These are phyloP conservation scores for Clostera curtula DNA, from an alignment of 2,888 invertebrate genomes.

Conservation along the genomic window DNA sequence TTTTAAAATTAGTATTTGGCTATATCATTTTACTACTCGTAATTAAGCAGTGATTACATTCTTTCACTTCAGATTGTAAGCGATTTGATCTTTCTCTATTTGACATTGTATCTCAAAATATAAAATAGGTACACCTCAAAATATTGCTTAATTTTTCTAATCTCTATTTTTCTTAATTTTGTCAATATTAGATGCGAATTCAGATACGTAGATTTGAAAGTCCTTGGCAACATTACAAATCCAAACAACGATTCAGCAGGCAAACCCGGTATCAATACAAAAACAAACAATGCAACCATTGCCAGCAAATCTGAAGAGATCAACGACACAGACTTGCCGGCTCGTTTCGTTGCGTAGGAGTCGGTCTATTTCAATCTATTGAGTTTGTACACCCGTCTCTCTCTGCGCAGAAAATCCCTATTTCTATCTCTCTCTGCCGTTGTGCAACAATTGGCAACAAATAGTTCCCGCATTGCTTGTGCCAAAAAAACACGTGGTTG, in stretches of 20 bases:
- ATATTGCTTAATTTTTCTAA: too few species aligned
- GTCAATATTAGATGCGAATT: slow-evolving; percentile 4
- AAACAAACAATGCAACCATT: slow-evolving; percentile 37
- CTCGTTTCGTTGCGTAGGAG: slow-evolving; percentile 57
- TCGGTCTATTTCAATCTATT: slow-evolving; percentile 56
- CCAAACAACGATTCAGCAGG: slow-evolving; percentile 13
- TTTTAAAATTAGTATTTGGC: too few species aligned
- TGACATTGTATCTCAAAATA: too few species aligned
- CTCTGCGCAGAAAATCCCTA: slow-evolving; percentile 23
- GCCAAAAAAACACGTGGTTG: slow-evolving; percentile 65
- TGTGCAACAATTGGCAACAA: slow-evolving; percentile 68
- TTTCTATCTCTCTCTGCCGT: slow-evolving; percentile 33
- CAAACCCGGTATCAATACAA: slow-evolving; percentile 31
- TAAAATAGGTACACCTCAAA: too few species aligned
- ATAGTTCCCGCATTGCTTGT: slow-evolving; percentile 39
- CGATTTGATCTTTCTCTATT: too few species aligned
- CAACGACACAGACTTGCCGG: slow-evolving; percentile 59
- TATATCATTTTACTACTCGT: too few species aligned
- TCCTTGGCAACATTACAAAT: slow-evolving; percentile 19
- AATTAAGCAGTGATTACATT: too few species aligned
- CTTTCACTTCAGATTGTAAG: too few species aligned
- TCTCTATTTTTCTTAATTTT: background rate
- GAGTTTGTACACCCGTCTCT: slow-evolving; percentile 41
- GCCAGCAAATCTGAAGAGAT: slow-evolving; percentile 48
- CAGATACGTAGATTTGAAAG: slow-evolving; percentile 7